Conservation (phyloP, 2,888 invertebrate species). For the Tachina fera region DNA sequence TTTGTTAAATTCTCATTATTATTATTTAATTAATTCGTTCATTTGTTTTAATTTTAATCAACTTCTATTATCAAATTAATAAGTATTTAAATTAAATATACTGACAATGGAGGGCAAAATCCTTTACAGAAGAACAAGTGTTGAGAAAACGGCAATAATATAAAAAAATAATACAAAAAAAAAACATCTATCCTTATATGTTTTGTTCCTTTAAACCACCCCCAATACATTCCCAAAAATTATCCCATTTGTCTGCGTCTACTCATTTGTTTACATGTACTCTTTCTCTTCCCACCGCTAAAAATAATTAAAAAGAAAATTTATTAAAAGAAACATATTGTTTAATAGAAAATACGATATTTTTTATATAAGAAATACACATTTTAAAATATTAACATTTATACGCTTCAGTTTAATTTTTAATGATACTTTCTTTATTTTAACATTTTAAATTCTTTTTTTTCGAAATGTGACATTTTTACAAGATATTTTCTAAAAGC, state of each 20-base stretch:
- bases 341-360: conserved; percentile 45
- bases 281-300: conserved; percentile 68
- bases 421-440: background rate
- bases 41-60: conserved; percentile 9
- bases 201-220: conserved; percentile 78
- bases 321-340: conserved; percentile 11
- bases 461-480: conserved; percentile 65
- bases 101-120: conserved; percentile 19
- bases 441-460: conserved; percentile 27
- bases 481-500: conserved; percentile 27
- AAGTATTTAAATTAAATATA: conserved; percentile 54
- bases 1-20: background rate
- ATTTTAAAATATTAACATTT: conserved; percentile 9
- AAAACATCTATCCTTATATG: conserved; percentile 68
- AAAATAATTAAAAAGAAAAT: conserved; percentile 17
- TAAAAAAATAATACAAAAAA: conserved; percentile 72
- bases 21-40: background rate
- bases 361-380: conserved; percentile 64
- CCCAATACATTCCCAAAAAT: conserved; percentile 77
- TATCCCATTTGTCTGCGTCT: conserved; percentile 92
- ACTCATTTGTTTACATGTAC: conserved; percentile 86
- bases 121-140: conserved; percentile 45
- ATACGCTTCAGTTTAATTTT: background rate
- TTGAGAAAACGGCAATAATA: conserved; percentile 69
- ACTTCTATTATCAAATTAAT: conserved; percentile 56